These are phyloP conservation scores for Crotalus helleri DNA, from an alignment of 2,113 vertebrate genomes.

Conservation along the genomic window DNA sequence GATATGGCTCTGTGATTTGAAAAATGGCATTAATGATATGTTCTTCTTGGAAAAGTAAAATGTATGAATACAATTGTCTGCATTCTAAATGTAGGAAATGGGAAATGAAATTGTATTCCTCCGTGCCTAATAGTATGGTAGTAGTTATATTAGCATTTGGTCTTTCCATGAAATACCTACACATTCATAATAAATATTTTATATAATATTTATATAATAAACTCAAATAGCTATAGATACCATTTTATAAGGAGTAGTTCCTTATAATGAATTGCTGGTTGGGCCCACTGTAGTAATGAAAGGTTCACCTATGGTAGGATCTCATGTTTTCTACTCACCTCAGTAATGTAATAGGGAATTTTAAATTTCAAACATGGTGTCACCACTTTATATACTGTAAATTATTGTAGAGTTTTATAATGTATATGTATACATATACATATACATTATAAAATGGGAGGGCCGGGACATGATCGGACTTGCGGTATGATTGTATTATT, in stretches of 20 bases:
- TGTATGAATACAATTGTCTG: conserved; percentile 25
- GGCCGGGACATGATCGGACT: too few species aligned
- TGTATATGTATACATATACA: neutral
- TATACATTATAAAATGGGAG: too few species aligned
- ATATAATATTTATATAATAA: neutral
- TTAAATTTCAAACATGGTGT: neutral
- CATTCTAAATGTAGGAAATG: neutral
- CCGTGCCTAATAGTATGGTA: neutral
- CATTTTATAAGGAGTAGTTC: neutral
- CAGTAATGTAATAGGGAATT: neutral
- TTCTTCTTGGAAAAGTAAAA: conserved; percentile 19
- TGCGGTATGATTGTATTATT: too few species aligned
- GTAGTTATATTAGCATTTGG: neutral
- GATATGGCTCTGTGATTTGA: conserved; percentile 18
- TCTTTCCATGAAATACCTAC: neutral
- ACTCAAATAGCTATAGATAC: neutral
- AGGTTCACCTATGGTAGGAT: neutral
- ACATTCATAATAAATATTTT: neutral
- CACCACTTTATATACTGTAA: neutral
- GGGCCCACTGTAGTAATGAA: neutral
- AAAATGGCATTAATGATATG: neutral
- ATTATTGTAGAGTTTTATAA: neutral
- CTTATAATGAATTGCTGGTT: neutral
- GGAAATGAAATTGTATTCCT: neutral
- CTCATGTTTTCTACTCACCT: neutral